These are phyloP conservation scores for Drosophila fuyamai DNA, from an alignment of 1,140 invertebrate species.

Conservation along the genomic window DNA sequence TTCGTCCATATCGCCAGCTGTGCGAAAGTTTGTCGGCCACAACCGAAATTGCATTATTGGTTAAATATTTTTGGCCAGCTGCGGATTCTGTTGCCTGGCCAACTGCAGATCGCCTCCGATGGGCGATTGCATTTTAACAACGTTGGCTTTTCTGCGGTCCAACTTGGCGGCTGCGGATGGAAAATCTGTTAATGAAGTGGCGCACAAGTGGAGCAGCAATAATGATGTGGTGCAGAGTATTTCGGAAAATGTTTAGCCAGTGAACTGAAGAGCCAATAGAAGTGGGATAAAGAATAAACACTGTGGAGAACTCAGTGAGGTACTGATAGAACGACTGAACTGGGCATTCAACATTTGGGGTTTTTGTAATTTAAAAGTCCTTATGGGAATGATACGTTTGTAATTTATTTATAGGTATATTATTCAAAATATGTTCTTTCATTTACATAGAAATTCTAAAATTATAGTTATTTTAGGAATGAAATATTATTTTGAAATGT, in stretches of 20 bases:
- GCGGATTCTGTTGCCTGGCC: slow-evolving; percentile 12
- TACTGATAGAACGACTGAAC: not conserved
- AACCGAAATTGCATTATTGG: slow-evolving; percentile 59
- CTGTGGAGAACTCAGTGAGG: slow-evolving; percentile 8
- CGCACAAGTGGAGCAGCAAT: slow-evolving; percentile 27
- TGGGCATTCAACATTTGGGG: too few relatives aligned
- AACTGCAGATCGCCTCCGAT: slow-evolving; percentile 14
- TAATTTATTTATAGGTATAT: too few relatives aligned
- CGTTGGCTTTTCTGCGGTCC: slow-evolving; percentile 40
- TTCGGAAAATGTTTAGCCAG: slow-evolving; percentile 20
- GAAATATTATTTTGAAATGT: too few relatives aligned
- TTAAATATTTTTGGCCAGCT: slow-evolving; percentile 58
- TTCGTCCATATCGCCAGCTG: not conserved
- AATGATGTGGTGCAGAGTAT: slow-evolving; percentile 31
- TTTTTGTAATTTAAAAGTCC: not conserved
- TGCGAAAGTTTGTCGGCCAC: slow-evolving; percentile 15
- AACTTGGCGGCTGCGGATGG: slow-evolving; percentile 18
- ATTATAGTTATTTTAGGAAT: too few relatives aligned
- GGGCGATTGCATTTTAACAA: slow-evolving; percentile 65
- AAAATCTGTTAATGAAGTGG: slow-evolving; percentile 60
- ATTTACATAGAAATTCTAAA: too few relatives aligned
- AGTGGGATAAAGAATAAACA: slow-evolving; percentile 9
- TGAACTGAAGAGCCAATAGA: not conserved
- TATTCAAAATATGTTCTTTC: too few relatives aligned
- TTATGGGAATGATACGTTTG: too few relatives aligned